Evolutionary conservation across 2,113 vertebrate genomes (phyloP), one percentile per base, ranked within the genome.

Genomic region (Scolopax mira): DNA sequence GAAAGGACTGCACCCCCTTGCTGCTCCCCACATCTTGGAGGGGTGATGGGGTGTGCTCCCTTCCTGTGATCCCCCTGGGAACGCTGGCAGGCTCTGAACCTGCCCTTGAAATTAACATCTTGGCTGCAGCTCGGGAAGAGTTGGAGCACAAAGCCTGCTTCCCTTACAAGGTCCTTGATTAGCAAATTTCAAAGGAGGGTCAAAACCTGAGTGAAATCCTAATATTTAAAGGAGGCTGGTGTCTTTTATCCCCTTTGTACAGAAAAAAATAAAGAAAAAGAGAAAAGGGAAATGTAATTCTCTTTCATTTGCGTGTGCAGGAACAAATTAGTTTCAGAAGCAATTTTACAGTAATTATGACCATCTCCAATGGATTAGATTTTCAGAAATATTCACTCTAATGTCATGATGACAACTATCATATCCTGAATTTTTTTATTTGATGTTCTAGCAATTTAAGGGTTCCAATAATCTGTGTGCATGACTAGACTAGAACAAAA

Each of bases 311-410:
- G 60, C 13, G 25, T 61, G 39, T 61, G 74, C 82, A 75, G 52
- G 85, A 83, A 62, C 28, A 95, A 96, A 97, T 94, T 88, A 85
- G 49, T 92, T 97, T 96, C 81, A 94, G 92, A 96, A 95, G 85
- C 95, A 96, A 94, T 97, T 96, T 96, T 96, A 81, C 77, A 85
- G 88, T 84, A 93, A 96, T 97, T 97, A 92, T 92, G 96, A 95
- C 90, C 95, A 96, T 87, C 91, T 93, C 94, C 82, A 97, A 93
- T 90, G 94, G 79, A 96, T 96, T 97, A 93, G 70, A 88, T 94
- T 91, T 95, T 90, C 77, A 78, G 77, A 93, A 97, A 96, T 92
- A 88, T 79, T 94, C 92, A 48, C 31, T 85, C 58, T 92, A 46
- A 62, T 74, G 66, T 92, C 69, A 78, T 85, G 89, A 96, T 95